Base-by-base conservation (phyloP, 2,888 invertebrate species). In the Disparrhopalites patrizii region DNA sequence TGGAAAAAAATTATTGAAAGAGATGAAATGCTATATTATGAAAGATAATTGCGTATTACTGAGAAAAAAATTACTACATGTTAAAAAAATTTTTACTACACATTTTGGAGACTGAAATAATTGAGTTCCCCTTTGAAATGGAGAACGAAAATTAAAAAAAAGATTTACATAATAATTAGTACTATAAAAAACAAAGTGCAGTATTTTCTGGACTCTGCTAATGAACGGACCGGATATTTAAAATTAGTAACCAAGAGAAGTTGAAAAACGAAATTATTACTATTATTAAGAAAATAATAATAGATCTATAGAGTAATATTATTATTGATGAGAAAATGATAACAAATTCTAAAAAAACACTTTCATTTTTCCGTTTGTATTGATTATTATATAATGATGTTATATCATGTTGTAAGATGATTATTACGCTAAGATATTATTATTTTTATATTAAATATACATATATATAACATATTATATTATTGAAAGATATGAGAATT, bases 201-300 rank as follows among this genome's bases (percentile, higher is more conserved):
- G 58, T 58, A 58, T 58, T 54, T 58, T 58, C 58, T 58, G 58
- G 58, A 58, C 58, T 58, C 58, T 58, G 40, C 58, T 58, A 47
- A 18, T n/a, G n/a, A 38, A 58, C 43, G 38, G 36, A 58, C 43
- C 36, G 38, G 28, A 58, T 58, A 57, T n/a, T n/a, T n/a, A n/a
- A n/a, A n/a, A n/a, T n/a, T n/a, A n/a, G n/a, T n/a, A n/a, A n/a
- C n/a, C 38, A 56, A 23, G 36, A 56, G 56, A 56, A 27, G 38
- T 54, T n/a, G n/a, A n/a, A n/a, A n/a, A n/a, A n/a, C n/a, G n/a
- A n/a, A n/a, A n/a, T n/a, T n/a, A n/a, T n/a, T n/a, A n/a, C n/a
- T n/a, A n/a, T n/a, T n/a, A n/a, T n/a, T n/a, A n/a, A n/a, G n/a
- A n/a, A n/a, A n/a, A n/a, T n/a, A n/a, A n/a, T n/a, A n/a, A n/a